Evolutionary conservation across 35 echinoderm and acorn worm genomes (phyloP).

Genomic region (Lytechinus pictus): DNA sequence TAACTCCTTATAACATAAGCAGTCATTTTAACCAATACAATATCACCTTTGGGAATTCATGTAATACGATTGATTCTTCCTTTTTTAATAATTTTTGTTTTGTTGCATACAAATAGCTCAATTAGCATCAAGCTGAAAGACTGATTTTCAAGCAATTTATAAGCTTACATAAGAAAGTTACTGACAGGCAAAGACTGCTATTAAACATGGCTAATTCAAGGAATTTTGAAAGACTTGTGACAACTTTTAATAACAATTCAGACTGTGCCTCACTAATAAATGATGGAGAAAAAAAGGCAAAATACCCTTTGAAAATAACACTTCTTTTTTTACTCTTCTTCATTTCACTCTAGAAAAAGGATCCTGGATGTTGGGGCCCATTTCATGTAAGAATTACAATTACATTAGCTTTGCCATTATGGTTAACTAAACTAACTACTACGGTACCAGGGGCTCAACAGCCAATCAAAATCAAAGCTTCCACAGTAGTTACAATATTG

Average conservation of each 20-base stretch:
- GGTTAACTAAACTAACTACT: too few species aligned
- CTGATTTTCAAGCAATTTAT: background rate
- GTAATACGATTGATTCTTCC: background rate
- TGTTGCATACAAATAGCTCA: background rate
- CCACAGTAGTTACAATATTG: too few species aligned
- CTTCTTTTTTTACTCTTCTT: too few species aligned
- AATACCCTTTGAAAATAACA: too few species aligned
- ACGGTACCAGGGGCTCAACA: too few species aligned
- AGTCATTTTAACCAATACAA: background rate
- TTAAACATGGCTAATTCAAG: background rate
- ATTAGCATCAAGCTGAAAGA: background rate
- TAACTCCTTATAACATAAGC: background rate
- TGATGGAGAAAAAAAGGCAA: background rate
- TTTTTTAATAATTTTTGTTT: background rate
- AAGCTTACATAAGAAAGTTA: background rate
- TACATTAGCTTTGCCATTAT: too few species aligned
- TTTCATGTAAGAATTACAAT: too few species aligned
- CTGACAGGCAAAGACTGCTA: background rate
- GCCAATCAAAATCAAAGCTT: too few species aligned
- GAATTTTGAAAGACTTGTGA: background rate
- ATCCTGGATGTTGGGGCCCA: too few species aligned
- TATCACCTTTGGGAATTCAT: conserved; percentile 11
- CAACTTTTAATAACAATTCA: background rate
- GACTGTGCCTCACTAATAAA: background rate
- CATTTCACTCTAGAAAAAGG: too few species aligned